These are phyloP conservation scores for Lethrus apterus DNA, from an alignment of 1,140 invertebrate genomes.

Conservation along the genomic window DNA sequence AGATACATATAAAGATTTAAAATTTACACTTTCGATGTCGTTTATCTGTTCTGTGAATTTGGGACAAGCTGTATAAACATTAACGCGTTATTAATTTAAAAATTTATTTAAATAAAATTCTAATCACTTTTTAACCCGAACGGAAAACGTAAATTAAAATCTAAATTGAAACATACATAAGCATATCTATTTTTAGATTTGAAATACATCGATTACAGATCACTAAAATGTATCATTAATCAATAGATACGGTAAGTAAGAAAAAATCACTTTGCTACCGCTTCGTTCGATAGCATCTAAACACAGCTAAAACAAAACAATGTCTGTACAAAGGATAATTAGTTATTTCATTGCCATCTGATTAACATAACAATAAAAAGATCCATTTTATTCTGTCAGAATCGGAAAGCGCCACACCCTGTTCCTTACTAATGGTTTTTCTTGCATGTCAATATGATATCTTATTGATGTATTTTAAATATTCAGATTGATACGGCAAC, in stretches of 20 bases:
- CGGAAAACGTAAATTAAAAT: too few relatives aligned
- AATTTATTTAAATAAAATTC: too few relatives aligned
- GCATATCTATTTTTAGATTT: too few relatives aligned
- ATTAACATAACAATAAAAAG: conserved; percentile 21
- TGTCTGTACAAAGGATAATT: conserved; percentile 17
- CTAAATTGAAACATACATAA: too few relatives aligned
- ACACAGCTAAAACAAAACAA: conserved; percentile 20
- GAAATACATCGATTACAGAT: conserved; percentile 18
- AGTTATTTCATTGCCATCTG: conserved; percentile 21
- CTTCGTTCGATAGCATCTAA: conserved; percentile 16
- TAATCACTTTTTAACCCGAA: too few relatives aligned
- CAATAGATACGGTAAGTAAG: conserved; percentile 14
- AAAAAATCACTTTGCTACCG: conserved; percentile 18
- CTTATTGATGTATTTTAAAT: conserved; percentile 8
- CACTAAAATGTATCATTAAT: conserved; percentile 16
- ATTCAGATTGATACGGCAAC: background rate
- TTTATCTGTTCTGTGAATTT: too few relatives aligned
- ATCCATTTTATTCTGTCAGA: conserved; percentile 20
- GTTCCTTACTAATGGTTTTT: conserved; percentile 12
- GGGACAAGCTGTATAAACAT: too few relatives aligned
- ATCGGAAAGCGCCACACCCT: conserved; percentile 17
- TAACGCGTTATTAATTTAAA: too few relatives aligned
- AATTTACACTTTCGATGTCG: too few relatives aligned
- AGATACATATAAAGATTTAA: too few relatives aligned
- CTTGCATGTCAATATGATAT: conserved; percentile 14